A percentile compares a stretch with the other conserved stretches of the same genome.
Evolutionary conservation across 2,888 invertebrate genomes (phyloP).

Genomic region (Acleris holmiana): DNA sequence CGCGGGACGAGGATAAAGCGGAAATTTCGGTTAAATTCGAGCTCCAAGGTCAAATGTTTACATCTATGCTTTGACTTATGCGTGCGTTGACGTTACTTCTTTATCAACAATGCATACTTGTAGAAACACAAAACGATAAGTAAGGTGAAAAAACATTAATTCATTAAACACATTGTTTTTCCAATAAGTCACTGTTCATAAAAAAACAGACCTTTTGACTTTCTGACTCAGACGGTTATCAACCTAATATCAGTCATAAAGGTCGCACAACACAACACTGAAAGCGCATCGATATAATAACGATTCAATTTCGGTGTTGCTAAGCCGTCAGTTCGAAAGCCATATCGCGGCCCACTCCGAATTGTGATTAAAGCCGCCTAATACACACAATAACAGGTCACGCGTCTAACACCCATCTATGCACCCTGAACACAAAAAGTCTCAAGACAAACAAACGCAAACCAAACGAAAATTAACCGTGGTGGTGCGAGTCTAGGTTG

Average conservation of each 20-base stretch:
- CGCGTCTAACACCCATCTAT: slow-evolving; percentile 74
- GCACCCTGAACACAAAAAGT: slow-evolving; percentile 53
- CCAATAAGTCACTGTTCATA: too few species aligned
- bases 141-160: too few species aligned
- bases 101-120: too few species aligned
- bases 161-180: too few species aligned
- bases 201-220: not conserved
- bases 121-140: too few species aligned
- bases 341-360: slow-evolving; percentile 81
- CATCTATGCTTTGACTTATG: too few species aligned
- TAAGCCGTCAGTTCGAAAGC: slow-evolving; percentile 75
- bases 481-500: not conserved
- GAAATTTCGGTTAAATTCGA: too few species aligned
- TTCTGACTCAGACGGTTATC: not conserved
- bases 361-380: slow-evolving; percentile 84
- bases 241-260: slow-evolving; percentile 8
- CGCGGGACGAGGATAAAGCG: too few species aligned
- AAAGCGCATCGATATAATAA: slow-evolving; percentile 45
- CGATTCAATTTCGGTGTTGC: slow-evolving; percentile 70
- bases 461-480: slow-evolving; percentile 44
- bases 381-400: slow-evolving; percentile 84
- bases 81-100: too few species aligned
- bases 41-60: too few species aligned
- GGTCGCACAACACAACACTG: slow-evolving; percentile 15
- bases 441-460: slow-evolving; percentile 41